Base-by-base conservation (phyloP, 2,888 invertebrate species). In the Lepidocyrtoides sp. region DNA sequence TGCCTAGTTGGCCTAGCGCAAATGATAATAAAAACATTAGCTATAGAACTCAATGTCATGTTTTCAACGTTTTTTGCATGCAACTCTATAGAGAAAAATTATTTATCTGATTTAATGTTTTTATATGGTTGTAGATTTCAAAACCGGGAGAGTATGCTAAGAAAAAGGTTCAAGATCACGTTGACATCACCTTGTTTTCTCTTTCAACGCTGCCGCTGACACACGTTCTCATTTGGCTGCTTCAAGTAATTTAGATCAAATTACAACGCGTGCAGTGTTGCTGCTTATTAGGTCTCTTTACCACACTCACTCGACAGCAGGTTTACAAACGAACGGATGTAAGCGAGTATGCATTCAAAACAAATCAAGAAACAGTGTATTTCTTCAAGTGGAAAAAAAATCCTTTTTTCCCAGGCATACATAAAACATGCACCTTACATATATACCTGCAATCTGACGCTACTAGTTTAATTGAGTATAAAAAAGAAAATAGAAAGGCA, bases 371-470 rank as follows among this genome's bases (percentile, higher is more conserved):
- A 75, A 14, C 48, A 20, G 20, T 75, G 51, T 14, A 26, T 26
- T 79, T 79, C 54, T 54, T 79, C 51, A 54, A 79, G 54, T 29
- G 79, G 51, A 54, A 79, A 79, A 79, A 54, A n/a, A n/a, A n/a
- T n/a, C n/a, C 2, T 29, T 32, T 77, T 69, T 79, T 54, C 79
- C 54, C 79, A 79, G 29, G 54, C 54, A 75, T 44, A 12, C 26
- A 54, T 48, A n/a, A 10, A 10, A 54, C 17, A n/a, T n/a, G 17
- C 44, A 75, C 72, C 26, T 41, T 75, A 44, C 54, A 29, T n/a
- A 3, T 51, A n/a, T n/a, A n/a, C n/a, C n/a, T n/a, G 79, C 20
- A 79, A 79, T n/a, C 0, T 54, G 79, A 79, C 54, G 17, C 77
- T 51, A 26, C 72, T 72, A n/a, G 54, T 51, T 79, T 54, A 79